phyloP scores from a whole-genome alignment of 2,113 vertebrate species.

The Notarius lentiginosus region DNA sequence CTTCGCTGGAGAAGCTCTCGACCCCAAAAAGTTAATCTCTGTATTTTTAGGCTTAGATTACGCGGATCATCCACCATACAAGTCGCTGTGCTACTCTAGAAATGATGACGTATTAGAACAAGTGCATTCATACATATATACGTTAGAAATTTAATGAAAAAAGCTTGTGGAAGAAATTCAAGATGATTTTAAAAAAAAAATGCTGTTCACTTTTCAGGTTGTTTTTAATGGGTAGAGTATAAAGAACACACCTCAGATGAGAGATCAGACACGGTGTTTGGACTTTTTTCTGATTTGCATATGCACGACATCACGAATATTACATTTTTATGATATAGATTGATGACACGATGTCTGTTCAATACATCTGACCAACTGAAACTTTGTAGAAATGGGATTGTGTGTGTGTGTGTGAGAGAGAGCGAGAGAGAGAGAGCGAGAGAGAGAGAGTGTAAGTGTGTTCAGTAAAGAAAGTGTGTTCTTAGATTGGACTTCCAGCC shows the following conservation, averaged over 20 bases:
- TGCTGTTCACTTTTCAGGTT: background rate
- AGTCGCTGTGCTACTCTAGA: background rate
- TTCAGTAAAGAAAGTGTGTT: constrained; percentile 34
- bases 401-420: constrained; percentile 2
- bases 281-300: background rate
- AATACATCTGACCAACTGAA: background rate
- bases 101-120: background rate
- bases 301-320: background rate
- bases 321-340: background rate
- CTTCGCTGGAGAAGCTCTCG: too few species aligned
- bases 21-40: background rate
- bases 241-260: background rate
- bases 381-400: background rate
- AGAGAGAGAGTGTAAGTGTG: constrained; percentile 1
- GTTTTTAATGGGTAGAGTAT: background rate
- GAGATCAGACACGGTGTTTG: background rate
- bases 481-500: constrained; percentile 40
- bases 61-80: background rate
- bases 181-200: background rate
- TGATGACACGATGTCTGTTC: background rate
- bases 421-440: background rate
- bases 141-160: background rate
- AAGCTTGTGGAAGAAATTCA: background rate
- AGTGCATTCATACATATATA: too few species aligned
- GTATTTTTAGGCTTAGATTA: background rate